Percentiles rank a stretch among this genome's conserved stretches.
phyloP scores from a whole-genome alignment of 2,113 vertebrate genomes.

The Oreotrochilus melanogaster region DNA sequence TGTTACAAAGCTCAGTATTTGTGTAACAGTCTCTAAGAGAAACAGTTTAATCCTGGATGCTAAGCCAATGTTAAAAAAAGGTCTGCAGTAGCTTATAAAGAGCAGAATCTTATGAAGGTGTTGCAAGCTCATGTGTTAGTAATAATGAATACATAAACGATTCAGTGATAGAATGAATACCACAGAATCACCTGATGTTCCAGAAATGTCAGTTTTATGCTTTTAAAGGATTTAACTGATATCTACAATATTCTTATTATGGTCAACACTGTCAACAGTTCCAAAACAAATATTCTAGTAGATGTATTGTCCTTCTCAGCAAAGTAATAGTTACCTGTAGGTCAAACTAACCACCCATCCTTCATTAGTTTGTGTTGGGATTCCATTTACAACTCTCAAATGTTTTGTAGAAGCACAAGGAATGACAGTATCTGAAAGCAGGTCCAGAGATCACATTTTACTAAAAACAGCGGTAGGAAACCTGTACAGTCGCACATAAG shows the following conservation, averaged over 20 bases:
- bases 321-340: conserved; percentile 86
- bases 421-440: conserved; percentile 80
- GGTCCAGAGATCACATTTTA: conserved; percentile 70
- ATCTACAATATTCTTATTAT: background rate
- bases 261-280: background rate
- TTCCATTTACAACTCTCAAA: conserved; percentile 92
- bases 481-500: conserved; percentile 53
- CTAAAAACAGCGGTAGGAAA: conserved; percentile 57
- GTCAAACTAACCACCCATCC: conserved; percentile 99
- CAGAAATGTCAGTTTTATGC: background rate
- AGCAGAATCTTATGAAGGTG: background rate
- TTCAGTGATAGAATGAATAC: background rate
- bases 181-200: background rate
- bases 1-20: background rate
- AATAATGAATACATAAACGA: background rate
- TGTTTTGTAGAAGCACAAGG: conserved; percentile 83
- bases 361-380: conserved; percentile 86
- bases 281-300: background rate
- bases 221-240: background rate
- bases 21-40: background rate
- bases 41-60: background rate
- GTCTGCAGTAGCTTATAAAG: background rate
- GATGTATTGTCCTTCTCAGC: background rate
- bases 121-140: background rate
- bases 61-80: background rate